phyloP scores from a whole-genome alignment of 2,888 invertebrate species.

The Gnatocerus cornutus region DNA sequence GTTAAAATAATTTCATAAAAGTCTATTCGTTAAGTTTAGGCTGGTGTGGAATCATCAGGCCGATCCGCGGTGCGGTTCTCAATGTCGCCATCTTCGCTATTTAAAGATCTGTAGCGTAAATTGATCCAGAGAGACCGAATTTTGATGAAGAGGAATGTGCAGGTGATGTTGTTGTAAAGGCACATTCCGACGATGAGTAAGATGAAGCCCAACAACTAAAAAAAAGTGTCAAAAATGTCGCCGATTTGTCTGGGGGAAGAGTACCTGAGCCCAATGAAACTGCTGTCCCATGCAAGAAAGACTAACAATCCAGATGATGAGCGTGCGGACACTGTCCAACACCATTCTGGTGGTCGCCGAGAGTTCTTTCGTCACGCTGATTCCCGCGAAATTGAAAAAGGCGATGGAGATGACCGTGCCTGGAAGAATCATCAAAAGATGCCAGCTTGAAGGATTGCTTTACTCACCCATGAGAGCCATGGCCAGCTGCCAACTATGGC shows the following conservation, averaged over 20 bases:
- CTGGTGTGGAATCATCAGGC: slow-evolving; percentile 45
- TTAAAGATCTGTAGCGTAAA: slow-evolving; percentile 54
- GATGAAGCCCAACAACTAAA: slow-evolving; percentile 83
- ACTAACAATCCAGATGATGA: slow-evolving; percentile 92
- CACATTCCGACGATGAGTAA: slow-evolving; percentile 85
- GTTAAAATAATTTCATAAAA: too few relatives aligned
- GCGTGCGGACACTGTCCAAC: slow-evolving; percentile 75
- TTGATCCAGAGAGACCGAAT: slow-evolving; percentile 55
- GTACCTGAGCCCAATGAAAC: slow-evolving; percentile 84
- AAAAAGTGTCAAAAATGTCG: too few relatives aligned
- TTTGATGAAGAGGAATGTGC: slow-evolving; percentile 57
- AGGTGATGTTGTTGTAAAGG: slow-evolving; percentile 79
- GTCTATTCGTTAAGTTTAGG: slow-evolving; percentile 39
- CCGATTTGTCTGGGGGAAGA: too few relatives aligned
- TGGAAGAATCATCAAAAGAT: slow-evolving; percentile 58
- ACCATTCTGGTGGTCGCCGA: slow-evolving; percentile 79
- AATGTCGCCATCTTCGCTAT: slow-evolving; percentile 64
- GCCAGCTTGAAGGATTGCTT: not conserved
- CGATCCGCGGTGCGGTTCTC: slow-evolving; percentile 66
- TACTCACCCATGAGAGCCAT: slow-evolving; percentile 78
- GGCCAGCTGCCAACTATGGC: slow-evolving; percentile 76
- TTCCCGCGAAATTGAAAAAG: slow-evolving; percentile 77
- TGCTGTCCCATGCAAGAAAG: slow-evolving; percentile 84
- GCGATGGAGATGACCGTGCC: slow-evolving; percentile 91
- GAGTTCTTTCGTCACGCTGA: slow-evolving; percentile 92